Conservation (phyloP, 2,113 vertebrate species). For the Oncorhynchus masou region DNA sequence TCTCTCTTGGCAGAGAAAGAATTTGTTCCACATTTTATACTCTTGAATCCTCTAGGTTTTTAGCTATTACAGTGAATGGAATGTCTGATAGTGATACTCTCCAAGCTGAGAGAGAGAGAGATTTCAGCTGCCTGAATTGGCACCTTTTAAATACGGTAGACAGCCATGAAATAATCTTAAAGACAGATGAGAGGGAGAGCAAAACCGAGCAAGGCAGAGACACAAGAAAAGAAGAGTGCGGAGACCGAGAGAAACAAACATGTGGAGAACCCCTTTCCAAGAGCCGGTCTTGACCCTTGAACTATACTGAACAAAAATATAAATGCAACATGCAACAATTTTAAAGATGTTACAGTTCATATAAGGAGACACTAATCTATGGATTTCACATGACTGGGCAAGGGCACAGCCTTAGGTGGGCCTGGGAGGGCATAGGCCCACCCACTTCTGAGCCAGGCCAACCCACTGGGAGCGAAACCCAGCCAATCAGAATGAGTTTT, state of each 20-base stretch:
- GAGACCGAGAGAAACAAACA: background rate
- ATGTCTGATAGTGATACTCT: constrained; percentile 16
- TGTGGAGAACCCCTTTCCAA: background rate
- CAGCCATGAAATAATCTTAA: constrained; percentile 12
- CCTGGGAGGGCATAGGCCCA: no score
- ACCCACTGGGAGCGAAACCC: no score
- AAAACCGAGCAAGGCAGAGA: background rate
- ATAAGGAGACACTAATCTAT: no score
- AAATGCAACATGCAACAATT: no score
- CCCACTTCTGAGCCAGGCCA: no score
- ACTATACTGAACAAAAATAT: background rate
- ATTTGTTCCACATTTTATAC: constrained; percentile 31
- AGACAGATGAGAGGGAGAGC: background rate
- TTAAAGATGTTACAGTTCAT: no score
- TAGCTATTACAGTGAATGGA: constrained; percentile 12
- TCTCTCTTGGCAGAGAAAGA: constrained; percentile 13
- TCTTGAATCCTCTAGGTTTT: constrained; percentile 13
- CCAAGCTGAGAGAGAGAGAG: constrained; percentile 26
- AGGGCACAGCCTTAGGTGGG: no score
- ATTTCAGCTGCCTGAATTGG: constrained; percentile 13
- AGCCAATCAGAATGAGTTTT: no score
- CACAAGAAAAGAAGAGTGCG: no score
- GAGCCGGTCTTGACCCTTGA: background rate
- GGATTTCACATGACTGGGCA: no score
- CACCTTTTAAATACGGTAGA: constrained; percentile 18